phyloP scores from a whole-genome alignment of 2,797 vertebrate genomes.

The Syncerus caffer region DNA sequence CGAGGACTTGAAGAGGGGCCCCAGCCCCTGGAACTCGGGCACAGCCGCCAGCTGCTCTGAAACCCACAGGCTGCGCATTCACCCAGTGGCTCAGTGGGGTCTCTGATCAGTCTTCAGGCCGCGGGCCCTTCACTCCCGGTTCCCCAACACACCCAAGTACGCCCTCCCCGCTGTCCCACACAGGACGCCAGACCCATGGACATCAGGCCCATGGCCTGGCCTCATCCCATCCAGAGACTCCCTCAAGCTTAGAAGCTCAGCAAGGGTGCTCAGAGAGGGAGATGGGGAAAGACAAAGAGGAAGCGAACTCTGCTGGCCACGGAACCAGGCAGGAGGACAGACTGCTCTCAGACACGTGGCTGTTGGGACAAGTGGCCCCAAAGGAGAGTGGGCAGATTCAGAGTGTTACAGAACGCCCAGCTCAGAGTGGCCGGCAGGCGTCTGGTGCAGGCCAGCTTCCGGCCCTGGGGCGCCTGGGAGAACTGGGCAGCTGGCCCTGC shows the following conservation, averaged over 20 bases:
- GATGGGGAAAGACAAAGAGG: neutral
- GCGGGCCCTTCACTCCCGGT: neutral
- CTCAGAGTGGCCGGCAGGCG: no score
- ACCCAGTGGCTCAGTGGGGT: neutral
- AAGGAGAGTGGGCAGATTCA: neutral
- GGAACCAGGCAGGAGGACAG: neutral
- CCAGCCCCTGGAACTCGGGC: slow-evolving; percentile 84
- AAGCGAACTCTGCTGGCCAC: neutral
- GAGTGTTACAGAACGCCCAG: neutral
- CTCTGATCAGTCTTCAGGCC: neutral
- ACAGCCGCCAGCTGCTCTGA: slow-evolving; percentile 86
- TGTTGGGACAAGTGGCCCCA: neutral
- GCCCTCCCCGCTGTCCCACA: neutral
- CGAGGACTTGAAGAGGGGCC: slow-evolving; percentile 86
- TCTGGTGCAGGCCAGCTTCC: neutral
- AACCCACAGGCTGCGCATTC: slow-evolving; percentile 60
- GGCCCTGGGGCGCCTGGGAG: no score
- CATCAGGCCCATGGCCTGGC: neutral
- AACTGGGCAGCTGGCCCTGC: neutral
- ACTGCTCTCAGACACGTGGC: neutral
- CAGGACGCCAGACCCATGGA: neutral
- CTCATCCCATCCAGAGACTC: neutral
- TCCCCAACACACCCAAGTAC: neutral
- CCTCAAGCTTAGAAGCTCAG: neutral
- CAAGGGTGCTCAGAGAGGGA: neutral